Evolutionary conservation across 2,113 vertebrate species (phyloP), one percentile per base, ranked within the genome.

Genomic region (Perca fluviatilis): DNA sequence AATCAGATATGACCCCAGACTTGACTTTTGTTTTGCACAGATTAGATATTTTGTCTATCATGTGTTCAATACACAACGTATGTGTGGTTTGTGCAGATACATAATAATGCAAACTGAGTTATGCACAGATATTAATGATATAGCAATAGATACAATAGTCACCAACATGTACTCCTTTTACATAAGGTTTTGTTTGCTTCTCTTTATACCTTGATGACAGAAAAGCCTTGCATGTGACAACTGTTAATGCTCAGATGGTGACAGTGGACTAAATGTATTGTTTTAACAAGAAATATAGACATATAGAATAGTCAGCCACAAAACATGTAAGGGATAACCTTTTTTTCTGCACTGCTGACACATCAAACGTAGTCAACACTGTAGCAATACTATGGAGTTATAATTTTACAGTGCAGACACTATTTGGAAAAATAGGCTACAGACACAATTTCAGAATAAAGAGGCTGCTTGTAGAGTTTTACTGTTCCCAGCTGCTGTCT

Each of bases 401-500:
- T 60, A 60, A 71, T 74, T 88, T 78, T 68, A 84, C 67, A n/a
- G 67, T 60, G 25, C 57, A 27, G 54, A 49, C 33, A 74, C 33
- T 73, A 43, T 74, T 80, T 81, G 66, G 56, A 49, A 84, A 83
- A 75, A 82, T 66, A 79, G 79, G 73, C 54, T 86, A 62, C 60
- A 86, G 80, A 72, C 80, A 85, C 82, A 84, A 76, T 68, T 77
- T 86, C 30, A 27, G 74, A 91, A 86, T 89, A 89, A 84, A 89
- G 76, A 81, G 67, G 76, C 72, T 77, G 65, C 85, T 74, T 81
- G 79, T 90, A 82, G 85, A 43, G 65, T 71, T 73, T 85, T 89
- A 86, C 80, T 88, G 80, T 84, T 90, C 86, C 80, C 84, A 91
- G 91, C 89, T 91, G 91, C 70, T 61, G 85, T 79, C 89, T 87